Conservation (phyloP, 2,888 invertebrate species). For the Resseliella maxima region DNA sequence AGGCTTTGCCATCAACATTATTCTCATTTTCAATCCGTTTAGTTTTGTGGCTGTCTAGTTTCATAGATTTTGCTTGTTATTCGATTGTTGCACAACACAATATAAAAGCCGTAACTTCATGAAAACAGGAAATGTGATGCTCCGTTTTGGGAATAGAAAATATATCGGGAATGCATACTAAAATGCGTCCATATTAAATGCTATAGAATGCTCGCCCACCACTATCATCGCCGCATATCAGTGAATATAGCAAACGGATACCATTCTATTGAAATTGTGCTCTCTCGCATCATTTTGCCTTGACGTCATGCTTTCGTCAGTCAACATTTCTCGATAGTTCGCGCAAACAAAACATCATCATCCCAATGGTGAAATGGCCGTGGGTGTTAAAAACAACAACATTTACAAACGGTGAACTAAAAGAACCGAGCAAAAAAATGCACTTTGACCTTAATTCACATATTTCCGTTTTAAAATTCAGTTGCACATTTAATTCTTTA, state of each 20-base stretch:
- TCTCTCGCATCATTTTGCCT: neutral
- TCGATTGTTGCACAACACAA: neutral
- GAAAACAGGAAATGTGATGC: neutral
- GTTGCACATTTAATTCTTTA: too few relatives aligned
- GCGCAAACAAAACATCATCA: neutral
- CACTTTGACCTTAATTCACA: too few relatives aligned
- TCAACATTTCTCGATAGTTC: neutral
- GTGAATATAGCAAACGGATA: neutral
- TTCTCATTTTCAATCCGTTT: neutral
- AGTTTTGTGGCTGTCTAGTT: neutral
- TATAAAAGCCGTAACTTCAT: neutral
- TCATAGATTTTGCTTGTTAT: neutral
- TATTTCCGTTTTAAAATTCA: too few relatives aligned
- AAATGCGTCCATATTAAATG: neutral
- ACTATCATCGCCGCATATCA: too few relatives aligned
- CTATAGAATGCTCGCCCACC: constrained; percentile 2
- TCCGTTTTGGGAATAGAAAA: constrained; percentile 11
- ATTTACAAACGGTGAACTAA: neutral
- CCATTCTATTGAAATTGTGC: neutral
- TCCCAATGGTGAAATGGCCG: too few relatives aligned
- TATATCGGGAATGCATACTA: neutral
- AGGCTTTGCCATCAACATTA: neutral
- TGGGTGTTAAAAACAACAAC: neutral
- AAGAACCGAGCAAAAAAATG: too few relatives aligned
- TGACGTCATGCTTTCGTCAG: constrained; percentile 46